Percentiles rank a stretch among this genome's conserved stretches.
phyloP scores from a whole-genome alignment of 1,140 invertebrate species.

The Pinna nobilis region DNA sequence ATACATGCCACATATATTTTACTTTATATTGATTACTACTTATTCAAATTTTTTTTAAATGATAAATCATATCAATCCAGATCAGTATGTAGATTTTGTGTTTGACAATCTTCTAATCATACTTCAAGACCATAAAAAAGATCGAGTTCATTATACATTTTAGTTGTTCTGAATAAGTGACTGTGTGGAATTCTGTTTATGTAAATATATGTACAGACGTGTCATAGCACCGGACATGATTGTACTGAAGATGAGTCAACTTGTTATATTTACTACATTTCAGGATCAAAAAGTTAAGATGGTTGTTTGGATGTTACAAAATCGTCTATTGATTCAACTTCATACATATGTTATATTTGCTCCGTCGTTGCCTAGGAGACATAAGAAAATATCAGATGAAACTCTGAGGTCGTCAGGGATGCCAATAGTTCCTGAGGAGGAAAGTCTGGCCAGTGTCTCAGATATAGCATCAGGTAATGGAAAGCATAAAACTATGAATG shows the following conservation, averaged over 20 bases:
- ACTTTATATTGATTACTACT: no score
- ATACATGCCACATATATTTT: no score
- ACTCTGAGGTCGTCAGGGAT: slow-evolving; percentile 20
- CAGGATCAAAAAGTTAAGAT: slow-evolving; percentile 83
- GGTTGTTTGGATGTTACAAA: slow-evolving; percentile 93
- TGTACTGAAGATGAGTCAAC: neutral
- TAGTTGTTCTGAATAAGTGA: no score
- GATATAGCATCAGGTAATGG: slow-evolving; percentile 65
- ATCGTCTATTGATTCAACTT: slow-evolving; percentile 90
- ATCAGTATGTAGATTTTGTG: no score
- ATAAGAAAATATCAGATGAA: slow-evolving; percentile 37
- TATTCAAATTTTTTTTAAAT: no score
- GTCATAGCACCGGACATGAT: no score
- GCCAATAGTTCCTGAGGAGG: slow-evolving; percentile 52
- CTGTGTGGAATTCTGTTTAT: no score
- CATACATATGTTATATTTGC: slow-evolving; percentile 96
- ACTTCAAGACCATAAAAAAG: no score
- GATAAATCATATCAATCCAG: no score
- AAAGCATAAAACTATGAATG: neutral
- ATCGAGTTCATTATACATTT: no score
- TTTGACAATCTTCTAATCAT: no score
- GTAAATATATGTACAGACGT: no score
- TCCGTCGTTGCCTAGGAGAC: slow-evolving; percentile 45
- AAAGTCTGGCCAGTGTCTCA: slow-evolving; percentile 60
- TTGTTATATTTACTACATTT: slow-evolving; percentile 22